Base-by-base conservation (phyloP, 2,113 vertebrate species). In the Jaculus jaculus region DNA sequence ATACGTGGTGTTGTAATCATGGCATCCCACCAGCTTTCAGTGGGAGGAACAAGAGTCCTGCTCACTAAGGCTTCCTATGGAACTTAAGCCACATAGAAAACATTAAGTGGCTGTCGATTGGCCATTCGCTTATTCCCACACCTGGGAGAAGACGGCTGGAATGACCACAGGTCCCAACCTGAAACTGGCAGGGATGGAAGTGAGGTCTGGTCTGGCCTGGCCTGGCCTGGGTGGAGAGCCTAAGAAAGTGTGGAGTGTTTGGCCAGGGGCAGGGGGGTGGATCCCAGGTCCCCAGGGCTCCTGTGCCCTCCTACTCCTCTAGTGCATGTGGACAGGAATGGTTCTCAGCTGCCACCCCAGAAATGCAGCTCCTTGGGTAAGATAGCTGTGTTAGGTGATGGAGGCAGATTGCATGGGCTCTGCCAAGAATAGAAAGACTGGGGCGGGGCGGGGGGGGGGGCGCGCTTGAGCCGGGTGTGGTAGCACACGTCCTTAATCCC, bases 81-180 rank as follows among this genome's bases (percentile, higher is more conserved):
- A 84, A 69, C 16, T 84, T 34, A 69, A 93, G 21, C 63, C 75
- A 72, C 28, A 10, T 39, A 94, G 42, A 72, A 94, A 82, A 90
- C 30, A 87, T 47, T 80, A 54, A 87, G 39, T 71, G 15, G 30
- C 42, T 78, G 34, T 75, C 69, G 72, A 23, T 23, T 61, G 79
- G 39, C 37, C 58, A 34, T 37, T 5, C 24, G 51, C 39, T 42
- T 24, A 28, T 72, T 90, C 42, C 85, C 61, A 71, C 20, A 24
- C 66, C 7, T 79, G 60, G 68, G 7, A 34, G 47, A 78, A 79
- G n/a, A n/a, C 69, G 91, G 39, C 10, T n/a, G 61, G 39, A 80
- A 11, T 2, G 12, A 11, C 34, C 24, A 3, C 51, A 81, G 73
- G 34, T 34, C 42, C 51, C 60, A 39, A 34, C 32, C 2, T 9